Conservation (phyloP, 1,140 invertebrate species). For the Penaeus indicus region DNA sequence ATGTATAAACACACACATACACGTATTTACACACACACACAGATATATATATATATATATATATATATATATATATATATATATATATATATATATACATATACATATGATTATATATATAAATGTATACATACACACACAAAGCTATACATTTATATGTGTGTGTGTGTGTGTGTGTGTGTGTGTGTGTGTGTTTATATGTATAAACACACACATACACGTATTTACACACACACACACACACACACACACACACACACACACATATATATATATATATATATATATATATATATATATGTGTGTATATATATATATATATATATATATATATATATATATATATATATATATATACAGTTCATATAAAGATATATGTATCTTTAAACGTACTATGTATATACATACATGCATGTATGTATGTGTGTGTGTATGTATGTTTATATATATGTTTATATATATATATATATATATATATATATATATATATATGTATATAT, state of each 20-base stretch:
- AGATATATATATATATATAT: too few species aligned
- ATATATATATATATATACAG: neutral
- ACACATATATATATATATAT: neutral
- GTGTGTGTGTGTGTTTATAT: too few species aligned
- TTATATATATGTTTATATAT: conserved; percentile 36
- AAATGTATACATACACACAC: too few species aligned
- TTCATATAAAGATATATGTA: conserved; percentile 21
- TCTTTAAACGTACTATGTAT: conserved; percentile 10
- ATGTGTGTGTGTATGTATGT: neutral
- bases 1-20: too few species aligned
- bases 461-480: conserved; percentile 37
- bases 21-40: too few species aligned
- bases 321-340: neutral
- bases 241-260: neutral
- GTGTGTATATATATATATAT: conserved; percentile 20
- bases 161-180: too few species aligned
- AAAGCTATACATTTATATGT: neutral
- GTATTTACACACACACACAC: neutral
- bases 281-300: neutral
- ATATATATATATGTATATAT: conserved; percentile 42
- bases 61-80: too few species aligned
- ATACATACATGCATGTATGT: conserved; percentile 12
- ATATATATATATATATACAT: too few species aligned
- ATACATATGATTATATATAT: neutral
- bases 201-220: neutral